phyloP scores from a whole-genome alignment of 2,888 invertebrate species.

The Periphyllus acericola region DNA sequence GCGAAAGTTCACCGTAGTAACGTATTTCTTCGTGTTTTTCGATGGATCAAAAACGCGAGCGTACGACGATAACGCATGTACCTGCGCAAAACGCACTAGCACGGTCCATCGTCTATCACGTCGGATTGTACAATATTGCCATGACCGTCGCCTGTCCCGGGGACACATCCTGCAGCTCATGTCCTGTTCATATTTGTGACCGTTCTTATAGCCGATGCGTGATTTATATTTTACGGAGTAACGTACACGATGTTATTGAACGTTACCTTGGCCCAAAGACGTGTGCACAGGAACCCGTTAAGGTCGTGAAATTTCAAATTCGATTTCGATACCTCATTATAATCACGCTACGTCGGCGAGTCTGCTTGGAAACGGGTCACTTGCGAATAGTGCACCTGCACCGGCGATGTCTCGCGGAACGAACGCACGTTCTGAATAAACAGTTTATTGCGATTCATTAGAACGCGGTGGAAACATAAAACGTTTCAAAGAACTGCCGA shows the following conservation, averaged over 20 bases:
- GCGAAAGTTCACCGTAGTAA: too few relatives aligned
- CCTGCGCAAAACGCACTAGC: too few relatives aligned
- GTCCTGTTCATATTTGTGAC: neutral
- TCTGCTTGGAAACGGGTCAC: neutral
- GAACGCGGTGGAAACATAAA: neutral
- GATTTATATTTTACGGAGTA: neutral
- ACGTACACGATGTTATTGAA: neutral
- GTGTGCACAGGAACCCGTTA: neutral
- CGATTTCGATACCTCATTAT: neutral
- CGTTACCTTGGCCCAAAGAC: conserved; percentile 9
- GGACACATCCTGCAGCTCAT: neutral
- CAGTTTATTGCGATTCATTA: neutral
- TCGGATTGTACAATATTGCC: neutral
- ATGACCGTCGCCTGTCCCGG: neutral
- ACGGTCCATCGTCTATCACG: neutral
- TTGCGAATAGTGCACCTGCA: neutral
- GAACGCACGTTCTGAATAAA: neutral
- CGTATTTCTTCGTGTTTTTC: too few relatives aligned
- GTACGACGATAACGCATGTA: too few relatives aligned
- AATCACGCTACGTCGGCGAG: neutral
- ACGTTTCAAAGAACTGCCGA: too few relatives aligned
- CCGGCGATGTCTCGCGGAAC: neutral
- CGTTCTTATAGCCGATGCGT: neutral
- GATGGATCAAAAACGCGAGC: neutral
- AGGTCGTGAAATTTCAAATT: conserved; percentile 25